phyloP scores from a whole-genome alignment of 92 coral and sea anemone species.

The Umimayanthus chanpuru region DNA sequence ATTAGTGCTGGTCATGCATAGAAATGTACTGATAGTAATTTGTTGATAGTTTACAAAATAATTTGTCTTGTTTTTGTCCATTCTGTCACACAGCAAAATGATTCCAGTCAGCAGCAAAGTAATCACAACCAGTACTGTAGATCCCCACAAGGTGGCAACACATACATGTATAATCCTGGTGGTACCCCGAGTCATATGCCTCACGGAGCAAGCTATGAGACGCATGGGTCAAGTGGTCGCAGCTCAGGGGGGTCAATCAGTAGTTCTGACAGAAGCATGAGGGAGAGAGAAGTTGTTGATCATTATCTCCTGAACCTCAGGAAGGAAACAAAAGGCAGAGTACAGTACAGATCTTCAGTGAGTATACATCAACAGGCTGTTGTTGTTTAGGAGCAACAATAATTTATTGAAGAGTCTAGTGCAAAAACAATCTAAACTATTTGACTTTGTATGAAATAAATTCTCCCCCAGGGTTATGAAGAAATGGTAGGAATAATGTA shows the following conservation, averaged over 20 bases:
- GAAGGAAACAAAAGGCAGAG: constrained; percentile 34
- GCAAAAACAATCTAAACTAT: too few species aligned
- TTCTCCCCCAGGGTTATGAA: too few species aligned
- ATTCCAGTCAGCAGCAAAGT: background rate
- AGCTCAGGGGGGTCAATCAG: constrained; percentile 4
- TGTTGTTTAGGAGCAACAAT: background rate
- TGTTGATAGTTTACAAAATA: background rate
- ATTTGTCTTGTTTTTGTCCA: background rate
- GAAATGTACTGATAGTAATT: too few species aligned
- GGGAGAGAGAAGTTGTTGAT: constrained; percentile 34
- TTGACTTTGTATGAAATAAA: too few species aligned
- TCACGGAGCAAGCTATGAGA: background rate
- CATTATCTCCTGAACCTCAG: constrained; percentile 29
- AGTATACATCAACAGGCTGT: background rate
- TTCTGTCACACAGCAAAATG: constrained; percentile 12
- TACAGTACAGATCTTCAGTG: constrained; percentile 27
- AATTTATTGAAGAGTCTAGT: too few species aligned
- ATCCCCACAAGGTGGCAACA: background rate
- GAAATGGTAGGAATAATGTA: too few species aligned
- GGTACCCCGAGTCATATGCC: background rate
- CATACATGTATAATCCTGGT: background rate
- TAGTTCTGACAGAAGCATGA: constrained; percentile 4
- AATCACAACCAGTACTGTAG: background rate
- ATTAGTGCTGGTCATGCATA: background rate
- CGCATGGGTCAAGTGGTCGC: background rate